These are phyloP conservation scores for Hemicordylus capensis DNA, from an alignment of 2,113 vertebrate genomes.

Conservation along the genomic window DNA sequence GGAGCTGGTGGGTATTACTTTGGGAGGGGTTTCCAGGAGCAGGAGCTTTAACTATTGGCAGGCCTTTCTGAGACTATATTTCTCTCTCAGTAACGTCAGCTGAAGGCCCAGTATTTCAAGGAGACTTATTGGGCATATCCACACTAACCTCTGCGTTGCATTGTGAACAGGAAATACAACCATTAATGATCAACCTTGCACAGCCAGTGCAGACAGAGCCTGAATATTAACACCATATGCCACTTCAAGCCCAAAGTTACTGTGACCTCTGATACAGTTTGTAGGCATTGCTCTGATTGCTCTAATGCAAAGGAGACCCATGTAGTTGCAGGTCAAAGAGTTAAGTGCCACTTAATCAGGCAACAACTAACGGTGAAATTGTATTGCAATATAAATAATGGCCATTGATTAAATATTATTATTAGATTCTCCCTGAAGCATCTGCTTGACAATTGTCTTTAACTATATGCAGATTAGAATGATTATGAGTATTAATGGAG, in stretches of 20 bases:
- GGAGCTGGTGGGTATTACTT: not conserved
- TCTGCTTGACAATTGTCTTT: not conserved
- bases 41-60: not conserved
- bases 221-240: too few relatives aligned
- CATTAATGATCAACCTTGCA: not conserved
- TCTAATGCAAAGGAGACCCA: not conserved
- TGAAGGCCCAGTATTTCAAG: not conserved
- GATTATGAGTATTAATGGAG: not conserved
- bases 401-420: constrained; percentile 1
- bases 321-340: not conserved
- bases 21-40: not conserved
- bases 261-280: not conserved
- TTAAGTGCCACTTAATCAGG: constrained; percentile 3
- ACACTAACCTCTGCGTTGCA: not conserved
- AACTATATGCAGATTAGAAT: not conserved
- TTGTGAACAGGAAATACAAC: not conserved
- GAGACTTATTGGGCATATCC: not conserved
- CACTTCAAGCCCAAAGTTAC: not conserved
- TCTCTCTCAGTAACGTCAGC: not conserved
- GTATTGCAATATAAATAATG: constrained; percentile 1
- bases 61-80: not conserved
- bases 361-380: not conserved
- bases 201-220: not conserved
- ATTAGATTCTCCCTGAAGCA: not conserved
- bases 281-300: not conserved